Evolutionary conservation across 2,888 invertebrate species (phyloP), one percentile per base, ranked within the genome.

Genomic region (Drosophila multiciliata): DNA sequence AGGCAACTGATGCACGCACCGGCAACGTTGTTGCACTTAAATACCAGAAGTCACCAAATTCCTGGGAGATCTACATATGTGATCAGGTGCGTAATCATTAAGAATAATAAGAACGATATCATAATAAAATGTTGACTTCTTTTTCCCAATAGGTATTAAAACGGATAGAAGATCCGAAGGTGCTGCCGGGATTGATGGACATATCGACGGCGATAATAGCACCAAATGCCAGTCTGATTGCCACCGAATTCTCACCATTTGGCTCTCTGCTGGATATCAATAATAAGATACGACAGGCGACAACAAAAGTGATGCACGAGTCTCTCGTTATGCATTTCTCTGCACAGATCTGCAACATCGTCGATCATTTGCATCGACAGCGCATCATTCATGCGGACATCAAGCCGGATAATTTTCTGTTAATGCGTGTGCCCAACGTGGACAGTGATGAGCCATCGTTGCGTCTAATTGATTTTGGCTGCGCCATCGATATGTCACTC

Each of bases 11-110:
- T 66, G 73, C 83, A 8, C 87, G 89, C 26, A 91, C 91, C 1
- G 92, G 92, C 5, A 90, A 89, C 35, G 87, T 92, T 23, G 96
- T 97, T 60, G 97, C 97, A 33, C 94, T 97, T n/a, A 97, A 98
- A 94, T 96, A 96, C 82, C 98, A 98, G 93, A 97, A 96, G 91
- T 98, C 98, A 0, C 95, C 97, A 59, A 97, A 98, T 92, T 96
- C 96, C 50, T 99, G 99, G 99, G 99, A 99, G 92, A 97, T 96
- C 91, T 99, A 99, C 91, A 97, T 99, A 89, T 97, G 97, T 89
- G 92, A 92, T 88, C 91, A 92, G 84, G 91, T 91, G 32, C 68
- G 69, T 52, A 8, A 20, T 23, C 15, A 45, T 45, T 20, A 8
- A 15, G 8, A 23, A 23, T 15, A 4, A 45, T 23, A 12, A 7